Evolutionary conservation across 1,140 invertebrate genomes (phyloP).

Genomic region (Habropoda laboriosa): DNA sequence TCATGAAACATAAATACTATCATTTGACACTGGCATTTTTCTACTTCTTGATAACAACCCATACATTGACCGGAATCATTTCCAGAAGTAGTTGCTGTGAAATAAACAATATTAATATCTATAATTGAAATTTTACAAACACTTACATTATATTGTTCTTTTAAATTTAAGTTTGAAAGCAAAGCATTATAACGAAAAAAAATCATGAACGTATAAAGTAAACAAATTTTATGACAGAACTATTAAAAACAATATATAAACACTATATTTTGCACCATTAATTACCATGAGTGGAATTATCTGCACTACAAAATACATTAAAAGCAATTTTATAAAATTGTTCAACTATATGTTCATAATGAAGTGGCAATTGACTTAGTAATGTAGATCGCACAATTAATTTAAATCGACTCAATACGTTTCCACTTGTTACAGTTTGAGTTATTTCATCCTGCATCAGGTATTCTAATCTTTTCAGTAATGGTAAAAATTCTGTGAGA

Average conservation of each 20-base stretch:
- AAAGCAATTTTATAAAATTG: slow-evolving; percentile 90
- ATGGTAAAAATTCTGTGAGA: slow-evolving; percentile 82
- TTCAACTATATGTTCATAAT: slow-evolving; percentile 87
- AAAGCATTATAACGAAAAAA: not conserved
- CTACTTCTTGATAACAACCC: slow-evolving; percentile 87
- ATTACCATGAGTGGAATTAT: slow-evolving; percentile 75
- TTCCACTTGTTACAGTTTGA: slow-evolving; percentile 80
- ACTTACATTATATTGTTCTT: not conserved
- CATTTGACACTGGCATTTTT: slow-evolving; percentile 88
- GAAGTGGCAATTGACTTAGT: slow-evolving; percentile 87
- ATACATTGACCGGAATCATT: slow-evolving; percentile 85
- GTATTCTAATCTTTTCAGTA: slow-evolving; percentile 83
- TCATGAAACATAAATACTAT: slow-evolving; percentile 90
- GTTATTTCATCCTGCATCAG: slow-evolving; percentile 76
- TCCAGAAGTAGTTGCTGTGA: slow-evolving; percentile 79
- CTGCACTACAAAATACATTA: slow-evolving; percentile 86
- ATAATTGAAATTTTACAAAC: not conserved
- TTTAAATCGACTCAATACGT: slow-evolving; percentile 83
- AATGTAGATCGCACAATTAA: slow-evolving; percentile 86
- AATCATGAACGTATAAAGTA: too few species aligned
- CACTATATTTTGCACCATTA: slow-evolving; percentile 10
- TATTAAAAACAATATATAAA: not conserved
- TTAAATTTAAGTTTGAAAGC: not conserved
- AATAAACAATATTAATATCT: slow-evolving; percentile 14
- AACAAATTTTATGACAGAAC: not conserved